Base-by-base conservation (phyloP, 2,113 vertebrate species). In the Promerops cafer region DNA sequence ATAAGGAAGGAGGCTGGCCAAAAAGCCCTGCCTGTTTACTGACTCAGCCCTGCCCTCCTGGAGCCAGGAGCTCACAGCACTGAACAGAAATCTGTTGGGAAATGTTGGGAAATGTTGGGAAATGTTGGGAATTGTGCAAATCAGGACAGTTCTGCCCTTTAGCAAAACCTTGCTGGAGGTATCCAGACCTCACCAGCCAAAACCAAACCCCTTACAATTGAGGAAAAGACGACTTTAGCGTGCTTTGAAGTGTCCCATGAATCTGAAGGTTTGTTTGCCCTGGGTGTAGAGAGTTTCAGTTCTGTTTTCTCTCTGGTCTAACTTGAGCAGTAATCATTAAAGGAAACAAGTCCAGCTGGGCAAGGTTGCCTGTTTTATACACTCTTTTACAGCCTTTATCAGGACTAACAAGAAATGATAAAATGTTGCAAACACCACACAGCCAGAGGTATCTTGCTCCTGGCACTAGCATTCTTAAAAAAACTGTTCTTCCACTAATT, bases 381-480 rank as follows among this genome's bases (percentile, higher is more conserved):
- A 16, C 30, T 40, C 52, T 37, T 86, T 83, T 94, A 92, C 40
- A 83, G 21, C 16, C 68, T 56, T 93, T 94, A 92, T 93, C 90
- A 77, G 63, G 19, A 53, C 75, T 81, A 83, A 65, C 71, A 42
- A 76, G 68, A 91, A 77, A 59, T 8, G 33, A 45, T 47, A 23
- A 90, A 88, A 59, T 76, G 59, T 69, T 75, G 89, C 80, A 87
- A 76, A n/a, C 59, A 71, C 35, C 71, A 21, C 18, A 14, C n/a
- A 44, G 37, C 7, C 57, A n/a, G 37, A 78, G 60, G 19, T 59
- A 77, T 4, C 42, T 57, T 18, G 3, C 28, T 92, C 61, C 71
- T 77, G 85, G 42, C 28, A 15, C 72, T 9, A 10, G 28, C 12
- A 13, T 30, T 61, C 42, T 30, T 13, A 12, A 50, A 69, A 71